Evolutionary conservation across 2,113 vertebrate species (phyloP), one percentile per base, ranked within the genome.

Genomic region (Clarias gariepinus): DNA sequence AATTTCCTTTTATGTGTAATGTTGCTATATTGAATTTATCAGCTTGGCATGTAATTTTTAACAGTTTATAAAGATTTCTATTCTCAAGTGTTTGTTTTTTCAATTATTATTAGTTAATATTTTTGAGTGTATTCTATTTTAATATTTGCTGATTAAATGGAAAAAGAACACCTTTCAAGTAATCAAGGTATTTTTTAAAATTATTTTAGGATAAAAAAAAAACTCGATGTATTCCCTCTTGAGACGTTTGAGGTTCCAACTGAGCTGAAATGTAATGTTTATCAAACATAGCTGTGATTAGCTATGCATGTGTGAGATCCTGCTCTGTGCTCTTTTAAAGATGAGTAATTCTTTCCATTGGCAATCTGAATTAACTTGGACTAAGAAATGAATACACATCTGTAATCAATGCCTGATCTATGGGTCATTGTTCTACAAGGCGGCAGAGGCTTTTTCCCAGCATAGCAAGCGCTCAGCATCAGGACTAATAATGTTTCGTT

Each of bases 121-220:
- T 90, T 91, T 91, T 81, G 90, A 85, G 90, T 92, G 87, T 81
- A 87, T 88, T 92, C 89, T 76, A 92, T 92, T 93, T 89, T 91
- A 91, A 90, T 91, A 90, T 94, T 94, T 94, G 87, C 69, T 92
- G 91, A 94, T 94, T 93, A 95, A 94, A 95, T 81, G 55, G 7
- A 84, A 52, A 66, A 28, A 23, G 30, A 58, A 69, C 3, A 78
- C 60, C 74, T 71, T 64, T 69, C 23, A 21, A 1, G 0, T 47
- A 64, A 85, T 25, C 36, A 41, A 47, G 11, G 52, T 13, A 36
- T n/a, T 77, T 63, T 19, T 57, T n/a, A n/a, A n/a, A n/a, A n/a
- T n/a, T n/a, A n/a, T 47, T 77, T 68, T 58, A 28, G 28, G 66
- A 33, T 68, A 33, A 36, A 36, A 36, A 36, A 36, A 36, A 2